phyloP scores from a whole-genome alignment of 1,140 invertebrate genomes.

The Drosophila ambigua region DNA sequence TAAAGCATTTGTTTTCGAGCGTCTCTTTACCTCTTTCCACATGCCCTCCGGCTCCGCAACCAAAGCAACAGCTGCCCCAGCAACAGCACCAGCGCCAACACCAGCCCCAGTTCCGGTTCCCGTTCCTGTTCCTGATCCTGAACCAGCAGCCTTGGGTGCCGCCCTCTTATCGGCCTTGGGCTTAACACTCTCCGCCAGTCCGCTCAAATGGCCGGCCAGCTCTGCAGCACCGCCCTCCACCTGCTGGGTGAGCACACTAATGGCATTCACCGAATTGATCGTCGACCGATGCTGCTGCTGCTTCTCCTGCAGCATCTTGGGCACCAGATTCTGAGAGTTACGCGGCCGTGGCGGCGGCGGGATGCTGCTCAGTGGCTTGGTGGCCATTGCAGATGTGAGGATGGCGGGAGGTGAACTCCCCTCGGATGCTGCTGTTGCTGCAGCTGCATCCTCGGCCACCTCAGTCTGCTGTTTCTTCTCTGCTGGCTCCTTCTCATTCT shows the following conservation, averaged over 20 bases:
- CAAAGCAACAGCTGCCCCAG: conserved; percentile 66
- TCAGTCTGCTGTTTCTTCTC: conserved; percentile 9
- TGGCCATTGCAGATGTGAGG: conserved; percentile 84
- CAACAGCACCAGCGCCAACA: conserved; percentile 38
- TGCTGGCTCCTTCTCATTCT: conserved; percentile 5
- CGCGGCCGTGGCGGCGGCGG: conserved; percentile 88
- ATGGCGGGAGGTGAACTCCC: conserved; percentile 66
- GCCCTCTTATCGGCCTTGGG: conserved; percentile 67
- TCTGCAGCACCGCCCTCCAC: conserved; percentile 84
- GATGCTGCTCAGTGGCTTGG: conserved; percentile 86
- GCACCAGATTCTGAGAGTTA: conserved; percentile 75
- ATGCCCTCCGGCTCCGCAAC: conserved; percentile 79
- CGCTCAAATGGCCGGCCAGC: conserved; percentile 78
- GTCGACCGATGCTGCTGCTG: conserved; percentile 45
- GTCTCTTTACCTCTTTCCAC: conserved; percentile 86
- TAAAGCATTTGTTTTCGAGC: conserved; percentile 84
- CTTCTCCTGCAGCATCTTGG: conserved; percentile 66
- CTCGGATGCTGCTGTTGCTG: conserved; percentile 48
- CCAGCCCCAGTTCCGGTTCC: not conserved
- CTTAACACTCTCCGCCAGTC: conserved; percentile 78
- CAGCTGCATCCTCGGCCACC: conserved; percentile 9
- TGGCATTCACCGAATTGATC: conserved; percentile 67
- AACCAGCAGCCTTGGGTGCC: not conserved
- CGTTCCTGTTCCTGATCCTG: too few relatives aligned
- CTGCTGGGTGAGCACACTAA: conserved; percentile 73